These are phyloP conservation scores for Belonocnema kinseyi DNA, from an alignment of 1,140 invertebrate genomes.

Conservation along the genomic window DNA sequence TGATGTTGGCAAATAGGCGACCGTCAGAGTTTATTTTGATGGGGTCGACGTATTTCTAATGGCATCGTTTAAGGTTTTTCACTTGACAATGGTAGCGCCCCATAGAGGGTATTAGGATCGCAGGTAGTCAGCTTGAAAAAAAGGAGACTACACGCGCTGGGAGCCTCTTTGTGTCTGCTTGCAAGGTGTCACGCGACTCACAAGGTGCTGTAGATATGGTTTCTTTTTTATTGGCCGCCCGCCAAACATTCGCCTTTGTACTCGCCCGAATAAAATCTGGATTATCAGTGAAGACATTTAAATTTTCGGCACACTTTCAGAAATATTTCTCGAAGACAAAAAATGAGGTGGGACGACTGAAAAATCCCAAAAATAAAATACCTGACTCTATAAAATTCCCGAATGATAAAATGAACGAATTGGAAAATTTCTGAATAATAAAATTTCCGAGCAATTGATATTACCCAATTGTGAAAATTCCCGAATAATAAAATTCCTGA, in stretches of 20 bases:
- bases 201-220: conserved; percentile 19
- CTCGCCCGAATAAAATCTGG: not conserved
- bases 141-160: conserved; percentile 7
- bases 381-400: too few species aligned
- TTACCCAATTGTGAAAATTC: too few species aligned
- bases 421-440: too few species aligned
- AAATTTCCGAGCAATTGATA: too few species aligned
- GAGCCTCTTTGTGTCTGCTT: conserved; percentile 19
- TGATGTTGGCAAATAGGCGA: conserved; percentile 14
- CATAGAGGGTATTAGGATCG: conserved; percentile 11
- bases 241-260: conserved; percentile 16
- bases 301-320: not conserved
- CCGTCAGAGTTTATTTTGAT: conserved; percentile 2
- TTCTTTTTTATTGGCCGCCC: conserved; percentile 1
- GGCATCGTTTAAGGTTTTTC: not conserved
- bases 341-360: too few species aligned
- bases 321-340: not conserved
- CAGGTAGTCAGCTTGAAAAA: conserved; percentile 13
- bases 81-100: not conserved
- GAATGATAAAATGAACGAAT: too few species aligned
- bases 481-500: too few species aligned
- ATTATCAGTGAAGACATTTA: not conserved
- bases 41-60: not conserved
- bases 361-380: too few species aligned
- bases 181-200: conserved; percentile 20